Conservation (phyloP, 2,888 invertebrate genomes). For the Chironomus riparius region DNA sequence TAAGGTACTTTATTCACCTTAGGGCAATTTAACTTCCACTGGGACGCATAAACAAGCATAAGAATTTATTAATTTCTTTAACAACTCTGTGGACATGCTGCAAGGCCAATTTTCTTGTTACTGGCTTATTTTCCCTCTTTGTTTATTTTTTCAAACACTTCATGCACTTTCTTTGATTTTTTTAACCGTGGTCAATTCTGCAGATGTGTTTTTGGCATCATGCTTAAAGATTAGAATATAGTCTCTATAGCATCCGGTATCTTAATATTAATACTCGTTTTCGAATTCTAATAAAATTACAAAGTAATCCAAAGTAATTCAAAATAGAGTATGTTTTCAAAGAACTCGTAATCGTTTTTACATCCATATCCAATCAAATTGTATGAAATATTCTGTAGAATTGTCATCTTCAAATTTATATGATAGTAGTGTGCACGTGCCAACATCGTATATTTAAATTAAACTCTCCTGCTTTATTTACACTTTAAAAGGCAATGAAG, state of each 20-base stretch:
- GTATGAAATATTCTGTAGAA: background rate
- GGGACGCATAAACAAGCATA: background rate
- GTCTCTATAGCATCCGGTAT: too few species aligned
- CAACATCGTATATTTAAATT: conserved; percentile 24
- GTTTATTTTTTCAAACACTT: background rate
- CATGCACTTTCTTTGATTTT: too few species aligned
- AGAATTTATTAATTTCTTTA: conserved; percentile 14
- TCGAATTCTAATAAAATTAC: too few species aligned
- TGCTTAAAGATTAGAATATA: background rate
- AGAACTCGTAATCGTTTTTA: too few species aligned
- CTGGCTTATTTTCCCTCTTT: background rate
- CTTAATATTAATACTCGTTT: too few species aligned
- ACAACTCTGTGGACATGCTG: background rate
- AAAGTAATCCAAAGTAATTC: too few species aligned
- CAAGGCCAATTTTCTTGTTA: background rate
- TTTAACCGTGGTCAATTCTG: background rate
- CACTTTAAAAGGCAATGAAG: conserved; percentile 9
- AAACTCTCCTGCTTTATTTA: conserved; percentile 21
- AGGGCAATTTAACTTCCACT: background rate
- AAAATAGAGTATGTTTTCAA: too few species aligned
- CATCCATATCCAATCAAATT: too few species aligned
- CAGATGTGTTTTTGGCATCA: background rate
- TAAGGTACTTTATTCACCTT: background rate
- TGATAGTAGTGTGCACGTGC: conserved; percentile 17
- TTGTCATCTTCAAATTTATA: background rate